Percentiles rank a stretch among this genome's conserved stretches.
phyloP scores from a whole-genome alignment of 2,888 invertebrate species.

The Dromius quadrimaculatus region DNA sequence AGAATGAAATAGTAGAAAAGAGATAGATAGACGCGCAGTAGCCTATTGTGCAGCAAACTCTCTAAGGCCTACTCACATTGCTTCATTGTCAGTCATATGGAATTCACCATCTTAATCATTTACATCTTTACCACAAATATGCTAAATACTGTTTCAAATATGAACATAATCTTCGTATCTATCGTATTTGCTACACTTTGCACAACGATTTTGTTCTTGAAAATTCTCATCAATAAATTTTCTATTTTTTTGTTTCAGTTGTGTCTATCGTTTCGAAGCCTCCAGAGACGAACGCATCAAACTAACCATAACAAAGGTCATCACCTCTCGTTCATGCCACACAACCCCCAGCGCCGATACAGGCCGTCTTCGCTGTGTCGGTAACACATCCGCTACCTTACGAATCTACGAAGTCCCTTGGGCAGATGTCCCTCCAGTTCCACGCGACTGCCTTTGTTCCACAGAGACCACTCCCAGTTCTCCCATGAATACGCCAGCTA shows the following conservation, averaged over 20 bases:
- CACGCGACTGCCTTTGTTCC: constrained; percentile 85
- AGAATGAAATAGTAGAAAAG: too few relatives aligned
- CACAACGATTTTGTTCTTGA: too few relatives aligned
- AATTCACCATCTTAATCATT: too few relatives aligned
- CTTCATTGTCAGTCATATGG: too few relatives aligned
- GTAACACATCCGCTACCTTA: constrained; percentile 77
- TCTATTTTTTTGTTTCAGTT: constrained; percentile 69
- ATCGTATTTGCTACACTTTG: too few relatives aligned
- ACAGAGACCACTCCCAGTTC: constrained; percentile 62
- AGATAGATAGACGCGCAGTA: too few relatives aligned
- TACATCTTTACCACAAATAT: too few relatives aligned
- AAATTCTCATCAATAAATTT: background rate
- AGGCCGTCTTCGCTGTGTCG: constrained; percentile 78
- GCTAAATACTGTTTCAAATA: too few relatives aligned
- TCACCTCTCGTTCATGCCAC: constrained; percentile 68
- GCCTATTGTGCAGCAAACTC: too few relatives aligned
- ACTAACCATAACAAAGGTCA: constrained; percentile 79
- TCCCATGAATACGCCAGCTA: constrained; percentile 67
- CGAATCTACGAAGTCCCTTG: constrained; percentile 84
- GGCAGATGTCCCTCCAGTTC: constrained; percentile 77
- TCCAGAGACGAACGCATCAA: constrained; percentile 85
- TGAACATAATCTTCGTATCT: too few relatives aligned
- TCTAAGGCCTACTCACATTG: too few relatives aligned
- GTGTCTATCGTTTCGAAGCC: constrained; percentile 89
- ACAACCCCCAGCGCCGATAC: constrained; percentile 75